These are phyloP conservation scores for Vanessa tameamea DNA, from an alignment of 1,140 invertebrate species.

Conservation along the genomic window DNA sequence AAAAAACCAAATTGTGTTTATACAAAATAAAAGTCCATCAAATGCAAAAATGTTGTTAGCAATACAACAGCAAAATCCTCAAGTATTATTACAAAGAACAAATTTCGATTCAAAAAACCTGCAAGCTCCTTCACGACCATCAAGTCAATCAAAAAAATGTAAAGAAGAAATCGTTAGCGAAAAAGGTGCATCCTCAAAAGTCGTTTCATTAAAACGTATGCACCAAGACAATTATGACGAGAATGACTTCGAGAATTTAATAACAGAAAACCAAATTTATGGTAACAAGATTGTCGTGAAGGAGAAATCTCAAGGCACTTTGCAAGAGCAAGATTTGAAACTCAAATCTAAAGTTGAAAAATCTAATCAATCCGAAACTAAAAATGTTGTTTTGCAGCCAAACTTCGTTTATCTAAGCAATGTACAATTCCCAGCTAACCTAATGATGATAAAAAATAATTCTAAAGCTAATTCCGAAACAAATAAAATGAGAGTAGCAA, in stretches of 20 bases:
- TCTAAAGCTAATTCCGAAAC: conserved; percentile 49
- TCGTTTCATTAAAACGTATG: conserved; percentile 72
- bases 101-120: conserved; percentile 72
- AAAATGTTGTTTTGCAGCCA: conserved; percentile 66
- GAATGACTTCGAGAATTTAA: conserved; percentile 80
- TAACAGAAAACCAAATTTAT: conserved; percentile 81
- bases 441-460: conserved; percentile 74
- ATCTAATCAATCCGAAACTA: conserved; percentile 45
- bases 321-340: conserved; percentile 70
- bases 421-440: conserved; percentile 70
- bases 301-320: conserved; percentile 76
- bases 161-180: conserved; percentile 62
- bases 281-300: conserved; percentile 81
- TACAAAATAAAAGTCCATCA: conserved; percentile 64
- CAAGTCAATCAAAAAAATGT: conserved; percentile 62
- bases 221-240: conserved; percentile 77
- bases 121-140: conserved; percentile 72
- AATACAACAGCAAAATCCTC: conserved; percentile 65
- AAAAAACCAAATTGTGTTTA: conserved; percentile 70
- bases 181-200: conserved; percentile 65
- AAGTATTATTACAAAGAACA: conserved; percentile 63
- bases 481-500: conserved; percentile 49
- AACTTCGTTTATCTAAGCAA: conserved; percentile 77
- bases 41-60: conserved; percentile 71
- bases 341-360: conserved; percentile 56